A percentile compares a stretch with the other conserved stretches of the same genome.
Conservation (phyloP, 2,888 invertebrate genomes). For the Cactoblastis cactorum region DNA sequence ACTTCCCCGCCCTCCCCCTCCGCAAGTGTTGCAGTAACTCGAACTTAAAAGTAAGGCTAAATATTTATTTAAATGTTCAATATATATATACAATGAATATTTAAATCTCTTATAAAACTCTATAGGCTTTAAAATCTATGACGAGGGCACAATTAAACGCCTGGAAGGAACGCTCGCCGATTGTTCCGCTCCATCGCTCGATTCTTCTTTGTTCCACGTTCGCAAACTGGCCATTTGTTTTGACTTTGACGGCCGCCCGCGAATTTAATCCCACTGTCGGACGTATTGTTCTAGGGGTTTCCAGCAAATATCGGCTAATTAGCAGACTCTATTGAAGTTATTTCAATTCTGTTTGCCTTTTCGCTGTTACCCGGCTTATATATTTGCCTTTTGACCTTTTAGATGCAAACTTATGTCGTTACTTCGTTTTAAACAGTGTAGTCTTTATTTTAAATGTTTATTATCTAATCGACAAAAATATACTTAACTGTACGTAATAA, state of each 20-base stretch:
- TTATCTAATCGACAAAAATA: too few species aligned
- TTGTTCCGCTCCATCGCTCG: conserved; percentile 28
- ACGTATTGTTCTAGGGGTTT: not conserved
- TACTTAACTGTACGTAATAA: too few species aligned
- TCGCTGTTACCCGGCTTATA: not conserved
- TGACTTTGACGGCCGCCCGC: not conserved
- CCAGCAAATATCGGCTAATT: not conserved
- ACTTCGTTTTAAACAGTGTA: not conserved
- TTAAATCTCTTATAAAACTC: too few species aligned
- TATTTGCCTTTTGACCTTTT: too few species aligned
- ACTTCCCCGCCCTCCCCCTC: too few species aligned
- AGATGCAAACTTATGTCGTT: too few species aligned
- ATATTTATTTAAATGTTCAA: too few species aligned
- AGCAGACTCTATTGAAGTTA: not conserved
- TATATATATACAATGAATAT: too few species aligned
- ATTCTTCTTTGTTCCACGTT: conserved; percentile 3
- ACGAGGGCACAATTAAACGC: conserved; percentile 24
- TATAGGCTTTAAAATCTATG: not conserved
- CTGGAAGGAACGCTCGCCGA: conserved; percentile 33
- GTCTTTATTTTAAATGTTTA: too few species aligned
- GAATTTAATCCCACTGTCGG: conserved; percentile 8
- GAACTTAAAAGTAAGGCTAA: too few species aligned
- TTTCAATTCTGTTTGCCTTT: not conserved
- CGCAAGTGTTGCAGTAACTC: too few species aligned
- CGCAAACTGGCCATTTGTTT: conserved; percentile 3